A percentile compares a stretch with the other conserved stretches of the same genome.
Evolutionary conservation across 2,888 invertebrate species (phyloP).

Genomic region (Coleophora flavipennella): DNA sequence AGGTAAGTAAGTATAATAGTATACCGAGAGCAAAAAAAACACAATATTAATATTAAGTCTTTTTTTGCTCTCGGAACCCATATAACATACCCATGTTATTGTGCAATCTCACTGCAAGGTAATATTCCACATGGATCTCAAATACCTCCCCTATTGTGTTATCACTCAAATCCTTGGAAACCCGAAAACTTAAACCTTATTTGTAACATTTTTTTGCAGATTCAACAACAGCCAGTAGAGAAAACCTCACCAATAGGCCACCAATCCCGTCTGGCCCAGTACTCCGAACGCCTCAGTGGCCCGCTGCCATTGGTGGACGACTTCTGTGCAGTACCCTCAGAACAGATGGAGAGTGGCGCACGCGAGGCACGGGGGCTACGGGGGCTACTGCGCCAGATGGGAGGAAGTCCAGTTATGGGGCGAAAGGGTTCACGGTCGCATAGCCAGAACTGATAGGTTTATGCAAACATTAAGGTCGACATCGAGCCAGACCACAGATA

Average conservation of each 20-base stretch:
- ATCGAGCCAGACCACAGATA: too few relatives aligned
- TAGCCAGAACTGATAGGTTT: slow-evolving; percentile 58
- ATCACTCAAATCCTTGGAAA: too few relatives aligned
- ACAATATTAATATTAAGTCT: too few relatives aligned
- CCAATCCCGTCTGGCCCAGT: slow-evolving; percentile 77
- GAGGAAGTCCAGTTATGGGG: slow-evolving; percentile 86
- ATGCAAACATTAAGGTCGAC: too few relatives aligned
- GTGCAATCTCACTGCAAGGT: too few relatives aligned
- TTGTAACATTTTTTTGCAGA: slow-evolving; percentile 15
- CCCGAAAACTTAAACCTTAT: too few relatives aligned
- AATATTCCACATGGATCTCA: too few relatives aligned
- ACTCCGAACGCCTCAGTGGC: slow-evolving; percentile 66
- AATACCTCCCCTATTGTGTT: too few relatives aligned
- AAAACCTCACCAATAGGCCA: slow-evolving; percentile 68
- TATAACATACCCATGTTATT: too few relatives aligned
- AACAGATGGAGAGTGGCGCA: slow-evolving; percentile 73
- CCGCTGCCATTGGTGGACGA: slow-evolving; percentile 90
- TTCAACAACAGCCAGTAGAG: slow-evolving; percentile 32
- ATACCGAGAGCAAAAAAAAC: too few relatives aligned
- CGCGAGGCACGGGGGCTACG: slow-evolving; percentile 83
- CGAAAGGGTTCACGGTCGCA: slow-evolving; percentile 73
- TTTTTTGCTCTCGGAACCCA: too few relatives aligned
- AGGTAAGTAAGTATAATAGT: too few relatives aligned
- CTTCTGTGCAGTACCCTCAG: slow-evolving; percentile 91
- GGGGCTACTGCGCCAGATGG: slow-evolving; percentile 85